Evolutionary conservation across 2,797 vertebrate species (phyloP).

Genomic region (Oreortyx pictus): DNA sequence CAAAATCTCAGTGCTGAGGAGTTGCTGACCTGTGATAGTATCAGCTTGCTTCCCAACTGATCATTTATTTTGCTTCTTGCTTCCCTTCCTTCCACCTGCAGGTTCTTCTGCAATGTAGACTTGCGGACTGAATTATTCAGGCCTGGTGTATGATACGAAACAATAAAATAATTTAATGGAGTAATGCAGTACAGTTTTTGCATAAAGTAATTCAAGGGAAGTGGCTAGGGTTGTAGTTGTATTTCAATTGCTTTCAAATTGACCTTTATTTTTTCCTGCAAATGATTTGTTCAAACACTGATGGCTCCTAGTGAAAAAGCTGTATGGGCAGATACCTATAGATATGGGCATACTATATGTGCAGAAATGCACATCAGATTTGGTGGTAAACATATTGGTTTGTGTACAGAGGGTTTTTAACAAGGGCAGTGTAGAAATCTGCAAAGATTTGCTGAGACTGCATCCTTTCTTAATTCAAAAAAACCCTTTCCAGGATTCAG

Average conservation of each 20-base stretch:
- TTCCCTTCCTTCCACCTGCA: background rate
- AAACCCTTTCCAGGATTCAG: background rate
- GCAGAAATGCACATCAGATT: background rate
- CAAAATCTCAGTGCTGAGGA: background rate
- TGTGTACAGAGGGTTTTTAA: background rate
- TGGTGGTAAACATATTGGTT: background rate
- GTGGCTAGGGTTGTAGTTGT: background rate
- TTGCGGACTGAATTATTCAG: background rate
- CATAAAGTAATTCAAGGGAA: background rate
- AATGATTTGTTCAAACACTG: background rate
- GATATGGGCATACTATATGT: background rate
- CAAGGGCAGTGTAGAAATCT: background rate
- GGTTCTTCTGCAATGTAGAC: background rate
- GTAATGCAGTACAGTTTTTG: background rate
- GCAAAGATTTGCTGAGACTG: background rate
- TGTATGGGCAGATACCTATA: background rate
- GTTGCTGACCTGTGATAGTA: background rate
- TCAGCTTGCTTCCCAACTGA: background rate
- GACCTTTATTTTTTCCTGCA: background rate
- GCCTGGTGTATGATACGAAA: background rate
- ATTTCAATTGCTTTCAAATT: slow-evolving; percentile 10
- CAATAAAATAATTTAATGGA: background rate
- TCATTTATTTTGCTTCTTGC: background rate
- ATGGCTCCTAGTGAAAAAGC: background rate
- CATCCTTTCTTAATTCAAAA: background rate